Evolutionary conservation across 2,797 vertebrate genomes (phyloP).

Genomic region (Acipenser ruthenus): DNA sequence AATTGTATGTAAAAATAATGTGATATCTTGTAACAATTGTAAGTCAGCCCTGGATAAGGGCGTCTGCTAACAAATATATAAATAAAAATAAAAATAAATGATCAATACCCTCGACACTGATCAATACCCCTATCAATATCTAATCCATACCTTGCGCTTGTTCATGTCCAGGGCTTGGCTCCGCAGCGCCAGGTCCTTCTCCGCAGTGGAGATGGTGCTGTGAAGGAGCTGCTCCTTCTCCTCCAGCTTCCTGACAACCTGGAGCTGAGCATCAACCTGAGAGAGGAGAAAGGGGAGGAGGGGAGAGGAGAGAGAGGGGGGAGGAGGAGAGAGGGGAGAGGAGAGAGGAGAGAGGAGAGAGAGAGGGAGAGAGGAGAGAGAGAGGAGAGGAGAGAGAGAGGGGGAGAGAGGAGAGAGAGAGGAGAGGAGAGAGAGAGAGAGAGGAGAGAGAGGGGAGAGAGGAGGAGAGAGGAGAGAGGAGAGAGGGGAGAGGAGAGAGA

Average conservation of each 20-base stretch:
- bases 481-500: background rate
- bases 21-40: no score
- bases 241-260: conserved; percentile 89
- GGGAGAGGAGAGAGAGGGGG: background rate
- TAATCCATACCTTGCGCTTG: conserved; percentile 90
- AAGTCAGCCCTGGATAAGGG: no score
- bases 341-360: background rate
- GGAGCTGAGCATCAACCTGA: conserved; percentile 90
- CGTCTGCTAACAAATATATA: no score
- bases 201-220: conserved; percentile 72
- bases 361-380: background rate
- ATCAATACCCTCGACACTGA: no score
- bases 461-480: background rate
- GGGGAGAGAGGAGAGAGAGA: no score
- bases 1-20: no score
- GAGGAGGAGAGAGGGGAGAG: background rate
- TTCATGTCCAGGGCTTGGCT: conserved; percentile 95
- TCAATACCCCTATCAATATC: no score
- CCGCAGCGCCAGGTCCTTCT: conserved; percentile 82
- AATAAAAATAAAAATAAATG: no score
- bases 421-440: no score
- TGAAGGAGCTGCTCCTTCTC: conserved; percentile 95
- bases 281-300: conserved; percentile 8
- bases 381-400: no score
- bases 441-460: no score